These are phyloP conservation scores for Endomychus coccineus DNA, from an alignment of 2,888 invertebrate genomes.

Conservation along the genomic window DNA sequence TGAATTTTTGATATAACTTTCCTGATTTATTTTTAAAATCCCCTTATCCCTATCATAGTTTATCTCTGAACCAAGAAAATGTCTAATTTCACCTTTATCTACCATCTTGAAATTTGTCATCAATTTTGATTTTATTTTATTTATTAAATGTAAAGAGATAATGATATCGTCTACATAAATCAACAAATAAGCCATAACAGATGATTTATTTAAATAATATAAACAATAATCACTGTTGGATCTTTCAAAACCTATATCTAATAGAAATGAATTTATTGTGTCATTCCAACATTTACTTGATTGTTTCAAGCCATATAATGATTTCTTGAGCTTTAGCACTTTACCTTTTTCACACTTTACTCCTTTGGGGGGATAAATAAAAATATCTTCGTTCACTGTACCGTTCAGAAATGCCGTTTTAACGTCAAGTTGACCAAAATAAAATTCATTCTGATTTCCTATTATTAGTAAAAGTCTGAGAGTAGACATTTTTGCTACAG, in stretches of 20 bases:
- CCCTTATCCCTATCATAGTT: too few relatives aligned
- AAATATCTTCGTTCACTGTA: conserved; percentile 5
- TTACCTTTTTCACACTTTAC: conserved; percentile 1
- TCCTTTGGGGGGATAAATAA: conserved; percentile 10
- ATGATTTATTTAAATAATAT: conserved; percentile 6
- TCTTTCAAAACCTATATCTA: conserved; percentile 6
- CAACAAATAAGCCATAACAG: conserved; percentile 5
- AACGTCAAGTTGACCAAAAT: conserved; percentile 7
- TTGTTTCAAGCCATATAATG: conserved; percentile 16
- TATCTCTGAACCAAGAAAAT: too few relatives aligned
- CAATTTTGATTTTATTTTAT: conserved; percentile 4
- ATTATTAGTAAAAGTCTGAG: conserved; percentile 4
- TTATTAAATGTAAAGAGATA: conserved; percentile 6
- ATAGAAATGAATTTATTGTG: conserved; percentile 10
- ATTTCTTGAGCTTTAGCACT: conserved; percentile 14
- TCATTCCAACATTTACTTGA: conserved; percentile 11
- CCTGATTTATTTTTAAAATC: conserved; percentile 7
- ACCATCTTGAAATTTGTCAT: conserved; percentile 10
- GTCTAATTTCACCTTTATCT: conserved; percentile 7
- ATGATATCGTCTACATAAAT: conserved; percentile 16
- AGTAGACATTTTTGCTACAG: conserved; percentile 8
- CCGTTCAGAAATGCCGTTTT: conserved; percentile 10
- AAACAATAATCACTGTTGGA: conserved; percentile 12
- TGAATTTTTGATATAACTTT: conserved; percentile 2
- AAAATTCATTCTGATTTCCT: conserved; percentile 6